Evolutionary conservation across 2,113 vertebrate genomes (phyloP).

Genomic region (Dromaius novaehollandiae): DNA sequence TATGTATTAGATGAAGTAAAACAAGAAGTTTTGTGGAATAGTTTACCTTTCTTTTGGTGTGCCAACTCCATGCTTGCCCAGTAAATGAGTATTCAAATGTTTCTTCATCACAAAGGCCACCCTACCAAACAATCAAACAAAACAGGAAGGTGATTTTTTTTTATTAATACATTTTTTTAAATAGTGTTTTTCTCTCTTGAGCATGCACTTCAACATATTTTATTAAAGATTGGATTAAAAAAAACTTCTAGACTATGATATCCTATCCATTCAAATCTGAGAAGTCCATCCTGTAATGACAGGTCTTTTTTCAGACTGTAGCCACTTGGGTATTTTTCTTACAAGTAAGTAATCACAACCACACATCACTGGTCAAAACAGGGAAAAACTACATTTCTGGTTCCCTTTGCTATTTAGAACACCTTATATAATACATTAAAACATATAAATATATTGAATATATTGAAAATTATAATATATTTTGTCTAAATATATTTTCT

Average conservation of each 20-base stretch:
- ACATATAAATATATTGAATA: too few species aligned
- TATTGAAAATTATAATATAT: background rate
- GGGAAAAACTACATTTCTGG: background rate
- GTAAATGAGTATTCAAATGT: constrained; percentile 94
- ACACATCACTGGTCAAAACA: background rate
- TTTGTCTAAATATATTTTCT: background rate
- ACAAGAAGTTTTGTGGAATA: background rate
- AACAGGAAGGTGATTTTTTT: background rate
- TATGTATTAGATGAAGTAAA: background rate
- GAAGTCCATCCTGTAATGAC: background rate
- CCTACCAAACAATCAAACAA: constrained; percentile 75
- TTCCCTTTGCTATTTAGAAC: background rate
- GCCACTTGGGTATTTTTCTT: background rate
- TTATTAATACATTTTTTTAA: background rate
- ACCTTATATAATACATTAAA: background rate
- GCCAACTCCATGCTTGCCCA: constrained; percentile 96
- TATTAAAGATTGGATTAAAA: background rate
- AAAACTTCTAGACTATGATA: background rate
- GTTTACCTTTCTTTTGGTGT: constrained; percentile 96
- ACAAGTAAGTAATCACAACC: background rate
- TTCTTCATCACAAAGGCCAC: constrained; percentile 99
- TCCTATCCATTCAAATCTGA: background rate
- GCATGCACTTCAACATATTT: background rate
- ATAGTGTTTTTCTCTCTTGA: background rate
- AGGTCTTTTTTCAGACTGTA: background rate